Conservation (phyloP, 2,888 invertebrate genomes). For the Lasioglossum leucozonium region DNA sequence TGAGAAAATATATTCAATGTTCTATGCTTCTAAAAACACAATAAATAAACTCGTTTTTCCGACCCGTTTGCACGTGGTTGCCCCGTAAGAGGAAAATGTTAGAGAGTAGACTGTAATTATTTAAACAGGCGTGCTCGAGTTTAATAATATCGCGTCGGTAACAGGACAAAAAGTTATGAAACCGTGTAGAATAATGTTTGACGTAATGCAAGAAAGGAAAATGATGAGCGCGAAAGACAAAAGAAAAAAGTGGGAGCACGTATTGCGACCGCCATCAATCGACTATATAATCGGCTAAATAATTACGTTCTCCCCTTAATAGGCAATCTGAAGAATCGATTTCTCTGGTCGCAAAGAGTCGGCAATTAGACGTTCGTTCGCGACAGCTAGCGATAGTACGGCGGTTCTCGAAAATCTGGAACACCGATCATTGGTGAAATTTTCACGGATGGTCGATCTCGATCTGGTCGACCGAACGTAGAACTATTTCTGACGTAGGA, state of each 20-base stretch:
- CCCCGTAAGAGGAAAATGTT: background rate
- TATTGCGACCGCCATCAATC: slow-evolving; percentile 37
- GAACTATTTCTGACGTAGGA: slow-evolving; percentile 29
- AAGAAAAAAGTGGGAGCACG: slow-evolving; percentile 23
- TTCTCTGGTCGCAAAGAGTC: slow-evolving; percentile 62
- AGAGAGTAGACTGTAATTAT: background rate
- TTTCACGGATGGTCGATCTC: slow-evolving; percentile 64
- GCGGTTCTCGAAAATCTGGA: slow-evolving; percentile 63
- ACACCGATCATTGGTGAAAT: slow-evolving; percentile 65
- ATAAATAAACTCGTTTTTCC: too few species aligned
- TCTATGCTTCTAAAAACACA: too few species aligned
- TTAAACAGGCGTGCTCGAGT: background rate
- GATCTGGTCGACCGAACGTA: slow-evolving; percentile 35
- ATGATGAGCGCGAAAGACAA: slow-evolving; percentile 10
- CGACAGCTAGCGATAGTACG: slow-evolving; percentile 34
- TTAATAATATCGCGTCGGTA: background rate
- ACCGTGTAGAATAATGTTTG: slow-evolving; percentile 18
- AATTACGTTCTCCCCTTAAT: slow-evolving; percentile 67
- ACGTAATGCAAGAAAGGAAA: slow-evolving; percentile 21
- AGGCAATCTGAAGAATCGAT: slow-evolving; percentile 65
- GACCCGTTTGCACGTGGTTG: too few species aligned
- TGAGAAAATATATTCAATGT: too few species aligned
- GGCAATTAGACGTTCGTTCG: slow-evolving; percentile 56
- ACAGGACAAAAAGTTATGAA: background rate
- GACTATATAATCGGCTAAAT: slow-evolving; percentile 57